Evolutionary conservation across 2,888 invertebrate genomes (phyloP).

Genomic region (Philhelius pedissequus): DNA sequence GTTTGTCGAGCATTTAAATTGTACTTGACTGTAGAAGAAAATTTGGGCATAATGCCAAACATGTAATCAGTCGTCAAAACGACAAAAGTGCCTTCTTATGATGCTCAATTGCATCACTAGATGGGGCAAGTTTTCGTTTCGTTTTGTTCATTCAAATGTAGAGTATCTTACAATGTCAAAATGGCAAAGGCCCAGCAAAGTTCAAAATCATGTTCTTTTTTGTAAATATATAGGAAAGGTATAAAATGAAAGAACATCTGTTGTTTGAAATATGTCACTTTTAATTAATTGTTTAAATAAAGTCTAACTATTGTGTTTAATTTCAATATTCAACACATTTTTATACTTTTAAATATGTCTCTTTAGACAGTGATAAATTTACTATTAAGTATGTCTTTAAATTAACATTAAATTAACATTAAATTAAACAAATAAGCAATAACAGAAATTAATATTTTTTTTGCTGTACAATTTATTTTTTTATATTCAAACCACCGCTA

Average conservation of each 20-base stretch:
- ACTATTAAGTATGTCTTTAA: neutral
- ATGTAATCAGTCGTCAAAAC: slow-evolving; percentile 26
- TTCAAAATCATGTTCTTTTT: neutral
- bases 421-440: neutral
- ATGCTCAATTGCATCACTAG: slow-evolving; percentile 49
- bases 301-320: no score
- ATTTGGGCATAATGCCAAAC: slow-evolving; percentile 52
- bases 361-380: neutral
- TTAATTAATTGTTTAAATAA: no score
- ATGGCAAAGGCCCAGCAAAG: neutral
- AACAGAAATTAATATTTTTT: neutral
- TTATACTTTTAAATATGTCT: no score
- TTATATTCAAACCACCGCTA: neutral
- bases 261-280: no score
- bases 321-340: no score
- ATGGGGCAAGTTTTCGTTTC: neutral
- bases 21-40: slow-evolving; percentile 53
- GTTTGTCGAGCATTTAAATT: slow-evolving; percentile 56
- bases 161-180: neutral
- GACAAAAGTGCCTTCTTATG: slow-evolving; percentile 7
- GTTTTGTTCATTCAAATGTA: neutral
- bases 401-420: neutral
- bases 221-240: no score
- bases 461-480: neutral
- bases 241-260: no score